A percentile compares a stretch with the other conserved stretches of the same genome.
Evolutionary conservation across 2,113 vertebrate species (phyloP).

Genomic region (Athene cunicularia): DNA sequence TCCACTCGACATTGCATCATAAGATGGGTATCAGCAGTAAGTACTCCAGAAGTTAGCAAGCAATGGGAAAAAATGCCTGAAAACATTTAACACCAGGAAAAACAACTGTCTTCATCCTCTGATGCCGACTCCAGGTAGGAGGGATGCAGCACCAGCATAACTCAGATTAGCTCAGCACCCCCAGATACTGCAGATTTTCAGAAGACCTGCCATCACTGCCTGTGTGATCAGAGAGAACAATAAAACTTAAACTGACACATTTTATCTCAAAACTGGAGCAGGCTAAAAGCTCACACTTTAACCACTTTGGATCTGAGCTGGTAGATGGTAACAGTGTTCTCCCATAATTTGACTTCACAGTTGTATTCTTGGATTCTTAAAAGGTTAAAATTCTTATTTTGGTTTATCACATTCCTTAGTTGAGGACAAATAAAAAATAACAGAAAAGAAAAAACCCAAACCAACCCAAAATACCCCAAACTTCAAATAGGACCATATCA

Average conservation of each 20-base stretch:
- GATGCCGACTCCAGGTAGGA: rapidly evolving
- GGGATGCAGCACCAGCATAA: background rate
- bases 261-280: background rate
- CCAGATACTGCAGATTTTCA: background rate
- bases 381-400: background rate
- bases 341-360: background rate
- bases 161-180: rapidly evolving
- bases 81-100: background rate
- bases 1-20: rapidly evolving
- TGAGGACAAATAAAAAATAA: background rate
- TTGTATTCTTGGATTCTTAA: background rate
- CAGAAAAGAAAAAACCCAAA: background rate
- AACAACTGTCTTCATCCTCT: background rate
- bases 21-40: background rate
- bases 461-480: no score
- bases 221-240: background rate
- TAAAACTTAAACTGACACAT: background rate
- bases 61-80: background rate
- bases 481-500: rapidly evolving
- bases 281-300: background rate
- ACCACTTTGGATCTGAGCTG: background rate
- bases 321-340: background rate
- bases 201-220: background rate
- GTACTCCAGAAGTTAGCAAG: background rate
- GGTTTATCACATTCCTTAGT: background rate